Conservation (phyloP, 2,113 vertebrate genomes). For the Phylloscopus trochilus region DNA sequence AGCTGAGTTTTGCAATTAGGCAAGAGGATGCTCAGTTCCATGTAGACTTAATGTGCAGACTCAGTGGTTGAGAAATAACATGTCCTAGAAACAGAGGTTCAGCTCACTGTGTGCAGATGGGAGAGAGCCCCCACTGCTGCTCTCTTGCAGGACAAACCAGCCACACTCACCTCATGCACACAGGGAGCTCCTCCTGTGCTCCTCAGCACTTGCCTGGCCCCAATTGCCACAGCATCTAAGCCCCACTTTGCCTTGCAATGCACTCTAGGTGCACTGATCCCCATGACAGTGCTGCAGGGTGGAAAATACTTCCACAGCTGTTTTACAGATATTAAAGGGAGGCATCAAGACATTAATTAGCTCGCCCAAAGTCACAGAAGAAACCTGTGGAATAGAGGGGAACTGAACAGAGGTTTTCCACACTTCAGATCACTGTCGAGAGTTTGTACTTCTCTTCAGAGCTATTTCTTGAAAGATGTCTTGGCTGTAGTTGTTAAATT, state of each 20-base stretch:
- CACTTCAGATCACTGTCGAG: not conserved
- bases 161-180: too few species aligned
- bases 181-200: not conserved
- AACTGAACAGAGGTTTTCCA: not conserved
- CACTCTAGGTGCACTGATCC: not conserved
- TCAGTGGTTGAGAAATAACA: not conserved
- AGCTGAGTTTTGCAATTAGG: conserved; percentile 38
- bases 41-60: not conserved
- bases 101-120: not conserved
- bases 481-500: not conserved
- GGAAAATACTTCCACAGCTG: not conserved
- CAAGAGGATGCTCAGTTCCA: not conserved
- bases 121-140: not conserved
- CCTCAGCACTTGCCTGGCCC: not conserved
- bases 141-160: not conserved
- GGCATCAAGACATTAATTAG: not conserved
- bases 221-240: not conserved
- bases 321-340: not conserved
- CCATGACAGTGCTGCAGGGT: not conserved
- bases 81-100: not conserved
- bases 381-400: not conserved
- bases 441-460: not conserved
- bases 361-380: not conserved
- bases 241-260: not conserved
- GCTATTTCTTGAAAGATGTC: not conserved